A percentile compares a stretch with the other conserved stretches of the same genome.
phyloP scores from a whole-genome alignment of 2,888 invertebrate genomes.

The Invenusta paracnida region DNA sequence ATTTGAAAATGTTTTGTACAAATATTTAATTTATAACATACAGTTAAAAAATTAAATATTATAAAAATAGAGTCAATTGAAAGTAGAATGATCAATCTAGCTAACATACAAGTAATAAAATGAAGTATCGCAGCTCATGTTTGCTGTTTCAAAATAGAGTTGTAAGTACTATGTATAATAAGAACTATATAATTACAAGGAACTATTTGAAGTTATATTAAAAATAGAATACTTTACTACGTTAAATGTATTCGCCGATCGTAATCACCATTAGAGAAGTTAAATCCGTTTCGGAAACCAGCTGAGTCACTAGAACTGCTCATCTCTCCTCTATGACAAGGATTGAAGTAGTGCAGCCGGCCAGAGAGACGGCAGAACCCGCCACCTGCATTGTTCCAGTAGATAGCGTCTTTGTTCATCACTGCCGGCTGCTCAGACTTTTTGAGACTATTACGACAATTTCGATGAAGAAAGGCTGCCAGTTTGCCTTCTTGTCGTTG shows the following conservation, averaged over 20 bases:
- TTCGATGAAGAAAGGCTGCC: not conserved
- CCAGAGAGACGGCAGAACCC: conserved; percentile 2
- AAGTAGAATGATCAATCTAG: too few relatives aligned
- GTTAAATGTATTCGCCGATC: not conserved
- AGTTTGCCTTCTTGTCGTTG: not conserved
- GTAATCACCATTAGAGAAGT: conserved; percentile 14
- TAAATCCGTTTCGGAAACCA: not conserved
- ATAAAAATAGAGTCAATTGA: too few relatives aligned
- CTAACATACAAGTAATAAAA: too few relatives aligned
- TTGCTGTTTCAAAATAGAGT: too few relatives aligned
- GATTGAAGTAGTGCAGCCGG: not conserved
- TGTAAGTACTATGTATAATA: too few relatives aligned
- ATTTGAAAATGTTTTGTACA: too few relatives aligned
- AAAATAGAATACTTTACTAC: too few relatives aligned
- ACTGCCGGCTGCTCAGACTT: not conserved
- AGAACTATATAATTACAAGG: too few relatives aligned
- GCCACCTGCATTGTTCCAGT: not conserved
- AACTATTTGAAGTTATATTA: too few relatives aligned
- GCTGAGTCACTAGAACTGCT: conserved; percentile 10
- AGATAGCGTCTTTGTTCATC: not conserved
- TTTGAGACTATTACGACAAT: not conserved
- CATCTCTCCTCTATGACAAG: not conserved
- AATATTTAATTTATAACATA: too few relatives aligned
- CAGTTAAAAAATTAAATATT: too few relatives aligned
- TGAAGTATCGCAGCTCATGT: too few relatives aligned